Conservation (phyloP, 2,888 invertebrate genomes). For the Steromphala cineraria region DNA sequence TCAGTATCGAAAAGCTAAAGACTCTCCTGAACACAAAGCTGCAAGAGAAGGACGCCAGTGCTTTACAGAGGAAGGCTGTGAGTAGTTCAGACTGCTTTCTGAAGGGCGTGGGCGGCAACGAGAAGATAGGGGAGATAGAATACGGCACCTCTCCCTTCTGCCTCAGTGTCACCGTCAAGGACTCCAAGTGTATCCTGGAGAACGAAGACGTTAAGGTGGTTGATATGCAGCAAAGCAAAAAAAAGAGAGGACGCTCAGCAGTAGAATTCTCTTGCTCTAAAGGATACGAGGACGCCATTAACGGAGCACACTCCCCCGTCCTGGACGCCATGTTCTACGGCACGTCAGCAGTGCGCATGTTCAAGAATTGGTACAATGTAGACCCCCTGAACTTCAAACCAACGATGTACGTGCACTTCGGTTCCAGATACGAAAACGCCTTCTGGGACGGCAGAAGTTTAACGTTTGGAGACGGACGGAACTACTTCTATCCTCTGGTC, state of each 20-base stretch:
- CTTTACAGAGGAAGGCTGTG: no score
- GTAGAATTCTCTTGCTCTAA: constrained; percentile 40
- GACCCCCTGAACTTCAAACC: constrained; percentile 36
- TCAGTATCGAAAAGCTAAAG: no score
- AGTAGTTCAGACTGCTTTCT: constrained; percentile 6
- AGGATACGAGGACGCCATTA: constrained; percentile 43
- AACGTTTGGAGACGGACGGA: constrained; percentile 52
- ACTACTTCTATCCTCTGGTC: constrained; percentile 45
- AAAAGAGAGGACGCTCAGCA: constrained; percentile 23
- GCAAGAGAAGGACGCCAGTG: no score
- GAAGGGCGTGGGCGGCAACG: constrained; percentile 33
- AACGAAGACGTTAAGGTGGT: constrained; percentile 29
- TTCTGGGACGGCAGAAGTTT: constrained; percentile 55
- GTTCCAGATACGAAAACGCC: constrained; percentile 46
- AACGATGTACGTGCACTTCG: constrained; percentile 53
- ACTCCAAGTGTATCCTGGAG: constrained; percentile 22
- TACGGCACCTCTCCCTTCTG: constrained; percentile 34
- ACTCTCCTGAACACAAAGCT: no score
- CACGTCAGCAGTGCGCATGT: constrained; percentile 46
- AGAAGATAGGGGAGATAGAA: constrained; percentile 28
- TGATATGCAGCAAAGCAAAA: constrained; percentile 27
- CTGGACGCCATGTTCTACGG: constrained; percentile 49
- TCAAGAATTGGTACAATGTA: constrained; percentile 45
- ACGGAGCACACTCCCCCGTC: constrained; percentile 48
- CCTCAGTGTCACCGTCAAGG: constrained; percentile 23